Base-by-base conservation (phyloP, 1,140 invertebrate genomes). In the Asobara japonica region DNA sequence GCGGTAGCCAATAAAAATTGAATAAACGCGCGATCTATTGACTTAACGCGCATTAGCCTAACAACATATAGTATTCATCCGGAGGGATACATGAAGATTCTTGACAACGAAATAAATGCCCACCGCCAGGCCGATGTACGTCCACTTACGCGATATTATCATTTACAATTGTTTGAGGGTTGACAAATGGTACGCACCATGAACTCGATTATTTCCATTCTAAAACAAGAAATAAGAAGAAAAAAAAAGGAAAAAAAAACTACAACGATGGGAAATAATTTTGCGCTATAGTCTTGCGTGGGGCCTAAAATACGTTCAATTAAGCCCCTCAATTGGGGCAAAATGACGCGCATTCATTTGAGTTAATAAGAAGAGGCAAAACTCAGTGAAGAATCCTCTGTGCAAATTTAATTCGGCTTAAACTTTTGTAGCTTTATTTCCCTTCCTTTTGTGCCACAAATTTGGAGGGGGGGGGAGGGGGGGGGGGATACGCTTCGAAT, bases 231-330 rank as follows among this genome's bases (percentile, higher is more conserved):
- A 20, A 56, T 13, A 61, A 27, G 18, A 8, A 65, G 5, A 30
- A 65, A 18, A 36, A 18, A 61, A 22, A 61, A 61, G 2, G 20
- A 27, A 61, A 61, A 4, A 22, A 27, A 6, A 25, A 13, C 48
- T 22, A 7, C 48, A 16, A 76, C 78, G 76, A 74, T 38, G 62
- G 13, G 73, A 70, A 45, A 30, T 48, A 20, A 71, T 45, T 25
- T 31, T 33, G 33, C 31, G 61, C 51, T 65, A 71, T 41, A 51
- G 62, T 65, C 69, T 71, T 61, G 73, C 73, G 73, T 71, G 51
- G 64, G 30, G 62, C 65, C 65, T 71, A 71, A 74, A 74, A 74
- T 74, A 71, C 73, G 69, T 74, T 51, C 73, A 74, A 74, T 74
- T 74, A 74, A 71, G 29, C 73, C 18, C 62, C 73, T 69, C 73